Evolutionary conservation across 2,113 vertebrate species (phyloP).

Genomic region (Mesembrinibis cayennensis): DNA sequence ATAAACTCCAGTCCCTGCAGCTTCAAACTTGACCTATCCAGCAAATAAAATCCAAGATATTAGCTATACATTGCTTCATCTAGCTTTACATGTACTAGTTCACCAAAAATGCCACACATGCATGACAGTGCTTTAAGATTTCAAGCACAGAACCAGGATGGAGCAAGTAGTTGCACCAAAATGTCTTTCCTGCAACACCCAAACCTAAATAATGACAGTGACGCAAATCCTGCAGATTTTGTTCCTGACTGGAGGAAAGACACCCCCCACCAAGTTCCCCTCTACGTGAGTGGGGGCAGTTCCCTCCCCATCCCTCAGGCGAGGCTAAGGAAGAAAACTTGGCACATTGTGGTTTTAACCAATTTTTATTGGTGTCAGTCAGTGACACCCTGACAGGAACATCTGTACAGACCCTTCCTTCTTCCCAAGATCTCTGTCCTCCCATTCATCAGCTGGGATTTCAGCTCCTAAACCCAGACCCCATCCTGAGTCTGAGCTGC

Average conservation of each 20-base stretch:
- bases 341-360: not conserved
- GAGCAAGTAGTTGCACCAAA: not conserved
- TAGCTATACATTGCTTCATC: not conserved
- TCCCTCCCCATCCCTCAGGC: not conserved
- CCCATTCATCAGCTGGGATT: not conserved
- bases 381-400: not conserved
- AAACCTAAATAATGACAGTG: not conserved
- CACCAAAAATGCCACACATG: not conserved
- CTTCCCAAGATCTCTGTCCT: not conserved
- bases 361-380: not conserved
- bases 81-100: not conserved
- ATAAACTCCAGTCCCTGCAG: slow-evolving; percentile 31
- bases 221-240: not conserved
- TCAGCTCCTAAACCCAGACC: not conserved
- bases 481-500: not conserved
- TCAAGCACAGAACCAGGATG: not conserved
- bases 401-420: not conserved
- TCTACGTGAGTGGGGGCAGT: not conserved
- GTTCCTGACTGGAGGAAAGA: not conserved
- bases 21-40: slow-evolving; percentile 31
- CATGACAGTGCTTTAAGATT: not conserved
- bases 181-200: not conserved
- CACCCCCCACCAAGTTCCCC: fast-evolving
- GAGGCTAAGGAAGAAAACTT: not conserved
- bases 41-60: not conserved